A percentile compares a stretch with the other conserved stretches of the same genome.
phyloP scores from a whole-genome alignment of 2,888 invertebrate species.

The Torymus texanus region DNA sequence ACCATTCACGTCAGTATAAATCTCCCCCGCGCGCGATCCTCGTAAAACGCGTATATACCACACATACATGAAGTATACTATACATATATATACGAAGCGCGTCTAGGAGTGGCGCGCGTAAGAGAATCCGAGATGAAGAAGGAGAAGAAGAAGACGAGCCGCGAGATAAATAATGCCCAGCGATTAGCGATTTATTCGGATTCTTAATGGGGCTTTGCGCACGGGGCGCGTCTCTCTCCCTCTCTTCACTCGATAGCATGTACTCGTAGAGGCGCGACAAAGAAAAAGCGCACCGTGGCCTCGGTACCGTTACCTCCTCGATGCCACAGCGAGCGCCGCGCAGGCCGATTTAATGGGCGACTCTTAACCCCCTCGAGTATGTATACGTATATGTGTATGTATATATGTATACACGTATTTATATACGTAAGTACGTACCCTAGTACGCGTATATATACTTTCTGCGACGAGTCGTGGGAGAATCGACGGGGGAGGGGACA shows the following conservation, averaged over 20 bases:
- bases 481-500: constrained; percentile 17
- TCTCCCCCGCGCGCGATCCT: constrained; percentile 22
- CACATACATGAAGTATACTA: not conserved
- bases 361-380: constrained; percentile 23
- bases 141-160: not conserved
- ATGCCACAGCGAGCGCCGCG: not conserved
- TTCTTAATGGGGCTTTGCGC: constrained; percentile 62
- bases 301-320: constrained; percentile 39
- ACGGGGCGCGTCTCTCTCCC: constrained; percentile 11
- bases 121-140: not conserved
- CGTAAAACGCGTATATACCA: constrained; percentile 4
- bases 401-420: too few species aligned
- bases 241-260: not conserved
- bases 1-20: constrained; percentile 13
- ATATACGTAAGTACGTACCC: constrained; percentile 11
- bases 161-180: constrained; percentile 56
- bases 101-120: constrained; percentile 17
- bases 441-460: constrained; percentile 21
- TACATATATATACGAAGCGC: constrained; percentile 7
- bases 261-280: constrained; percentile 7
- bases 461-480: constrained; percentile 46
- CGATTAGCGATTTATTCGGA: constrained; percentile 72
- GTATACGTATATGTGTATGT: too few species aligned
- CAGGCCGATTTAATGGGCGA: constrained; percentile 42
- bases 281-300: constrained; percentile 36